These are phyloP conservation scores for Cliona cf. orientalis DNA, from an alignment of 37 sponge, comb jelly and placozoan species.

Conservation along the genomic window DNA sequence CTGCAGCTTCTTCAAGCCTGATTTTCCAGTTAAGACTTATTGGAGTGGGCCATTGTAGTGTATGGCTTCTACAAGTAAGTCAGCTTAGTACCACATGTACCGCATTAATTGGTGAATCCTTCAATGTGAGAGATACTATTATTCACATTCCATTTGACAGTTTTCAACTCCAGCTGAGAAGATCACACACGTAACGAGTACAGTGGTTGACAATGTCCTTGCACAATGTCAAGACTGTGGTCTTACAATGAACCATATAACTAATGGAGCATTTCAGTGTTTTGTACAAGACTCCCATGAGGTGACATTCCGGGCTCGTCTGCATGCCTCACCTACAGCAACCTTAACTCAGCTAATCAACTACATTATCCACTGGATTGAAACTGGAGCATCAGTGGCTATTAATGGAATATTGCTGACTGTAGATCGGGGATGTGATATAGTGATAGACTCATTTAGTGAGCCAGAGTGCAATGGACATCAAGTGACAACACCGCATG, in stretches of 20 bases:
- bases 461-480: conserved; percentile 24
- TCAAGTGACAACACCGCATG: too few species aligned
- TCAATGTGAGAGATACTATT: neutral
- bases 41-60: conserved; percentile 29
- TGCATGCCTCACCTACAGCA: neutral
- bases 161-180: conserved; percentile 2
- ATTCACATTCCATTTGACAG: neutral
- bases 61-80: conserved; percentile 30
- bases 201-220: neutral
- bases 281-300: conserved; percentile 13
- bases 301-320: conserved; percentile 20
- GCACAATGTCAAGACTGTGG: neutral
- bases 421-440: conserved; percentile 12
- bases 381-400: neutral
- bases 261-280: conserved; percentile 17
- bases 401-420: conserved; percentile 12
- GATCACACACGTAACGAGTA: neutral
- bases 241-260: conserved; percentile 13
- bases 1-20: neutral
- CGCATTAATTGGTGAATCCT: neutral
- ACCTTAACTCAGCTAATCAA: neutral
- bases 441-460: conserved; percentile 9
- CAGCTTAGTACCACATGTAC: neutral
- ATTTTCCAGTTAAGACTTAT: conserved; percentile 19
- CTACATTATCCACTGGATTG: conserved; percentile 11